Evolutionary conservation across 1,140 invertebrate species (phyloP).

Genomic region (Thaumatotibia leucotreta): DNA sequence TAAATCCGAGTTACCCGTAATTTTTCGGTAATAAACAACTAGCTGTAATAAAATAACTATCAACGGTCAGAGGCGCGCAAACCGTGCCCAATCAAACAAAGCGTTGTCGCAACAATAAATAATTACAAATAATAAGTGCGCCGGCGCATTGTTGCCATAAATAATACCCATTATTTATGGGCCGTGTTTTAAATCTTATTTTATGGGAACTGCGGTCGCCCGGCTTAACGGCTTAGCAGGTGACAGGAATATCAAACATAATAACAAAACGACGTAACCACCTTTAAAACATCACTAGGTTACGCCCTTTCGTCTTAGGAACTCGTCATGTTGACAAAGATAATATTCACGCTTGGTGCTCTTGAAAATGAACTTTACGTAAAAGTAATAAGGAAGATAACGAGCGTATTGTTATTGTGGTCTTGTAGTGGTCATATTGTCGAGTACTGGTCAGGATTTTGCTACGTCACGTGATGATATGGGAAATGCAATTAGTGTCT

Average conservation of each 20-base stretch:
- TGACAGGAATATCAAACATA: conserved; percentile 18
- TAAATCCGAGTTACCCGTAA: too few relatives aligned
- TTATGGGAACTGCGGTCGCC: conserved; percentile 67
- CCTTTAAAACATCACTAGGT: background rate
- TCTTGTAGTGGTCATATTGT: background rate
- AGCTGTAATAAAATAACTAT: too few relatives aligned
- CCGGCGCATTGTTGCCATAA: conserved; percentile 27
- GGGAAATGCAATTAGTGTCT: background rate
- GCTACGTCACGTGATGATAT: conserved; percentile 31
- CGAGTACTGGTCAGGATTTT: conserved; percentile 30
- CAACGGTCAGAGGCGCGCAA: conserved; percentile 23
- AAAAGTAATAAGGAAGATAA: background rate
- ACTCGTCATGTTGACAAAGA: background rate
- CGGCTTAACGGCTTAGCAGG: conserved; percentile 60
- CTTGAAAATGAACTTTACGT: background rate
- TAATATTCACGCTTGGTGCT: background rate
- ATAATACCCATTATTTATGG: conserved; percentile 62
- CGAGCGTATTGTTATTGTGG: background rate
- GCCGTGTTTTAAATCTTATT: conserved; percentile 67
- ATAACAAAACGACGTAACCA: background rate
- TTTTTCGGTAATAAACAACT: background rate
- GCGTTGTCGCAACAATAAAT: conserved; percentile 11
- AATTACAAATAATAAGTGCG: conserved; percentile 1
- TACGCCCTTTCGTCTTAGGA: background rate
- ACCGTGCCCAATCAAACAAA: conserved; percentile 57